Base-by-base conservation (phyloP, 2,113 vertebrate species). In the Leuciscus idus region DNA sequence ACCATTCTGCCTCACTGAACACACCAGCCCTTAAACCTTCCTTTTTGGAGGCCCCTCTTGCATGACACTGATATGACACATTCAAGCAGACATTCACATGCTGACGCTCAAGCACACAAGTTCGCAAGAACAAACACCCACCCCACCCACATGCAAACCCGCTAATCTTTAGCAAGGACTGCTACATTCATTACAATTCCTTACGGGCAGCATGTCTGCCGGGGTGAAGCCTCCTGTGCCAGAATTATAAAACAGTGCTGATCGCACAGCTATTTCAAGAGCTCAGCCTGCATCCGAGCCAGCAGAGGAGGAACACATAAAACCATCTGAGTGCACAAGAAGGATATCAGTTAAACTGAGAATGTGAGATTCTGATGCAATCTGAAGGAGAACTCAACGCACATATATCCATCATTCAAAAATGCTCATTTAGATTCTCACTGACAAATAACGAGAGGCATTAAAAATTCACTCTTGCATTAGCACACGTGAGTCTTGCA, bases 171-270 rank as follows among this genome's bases (percentile, higher is more conserved):
- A 52, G 46, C 30, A n/a, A 15, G 21, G 26, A 66, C 43, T 72
- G 64, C 48, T 15, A 55, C 81, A 72, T 55, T 83, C 62, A 83
- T 83, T 84, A 59, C 66, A 73, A 83, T 83, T 83, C 68, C 19
- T 84, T 15, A 55, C 13, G 7, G 23, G 82, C 48, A 73, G 82
- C 50, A 23, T 15, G 82, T 83, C 81, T 83, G 66, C 50, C 11
- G 66, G 62, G 62, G 80, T n/a, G 62, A 82, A 83, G 30, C 30
- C 4, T 62, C 48, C 68, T 73, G 81, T 72, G 81, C 81, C 81
- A 73, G 81, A 83, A 73, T 83, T 57, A 83, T 83, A 83, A 83
- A 83, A 73, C 68, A 73, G 81, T 10, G 66, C 81, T 73, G 81
- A 83, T 57, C 48, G 30, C 46, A 83, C 62, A 83, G 48, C 21